These are phyloP conservation scores for Gryllus longicercus DNA, from an alignment of 2,888 invertebrate genomes.

Conservation along the genomic window DNA sequence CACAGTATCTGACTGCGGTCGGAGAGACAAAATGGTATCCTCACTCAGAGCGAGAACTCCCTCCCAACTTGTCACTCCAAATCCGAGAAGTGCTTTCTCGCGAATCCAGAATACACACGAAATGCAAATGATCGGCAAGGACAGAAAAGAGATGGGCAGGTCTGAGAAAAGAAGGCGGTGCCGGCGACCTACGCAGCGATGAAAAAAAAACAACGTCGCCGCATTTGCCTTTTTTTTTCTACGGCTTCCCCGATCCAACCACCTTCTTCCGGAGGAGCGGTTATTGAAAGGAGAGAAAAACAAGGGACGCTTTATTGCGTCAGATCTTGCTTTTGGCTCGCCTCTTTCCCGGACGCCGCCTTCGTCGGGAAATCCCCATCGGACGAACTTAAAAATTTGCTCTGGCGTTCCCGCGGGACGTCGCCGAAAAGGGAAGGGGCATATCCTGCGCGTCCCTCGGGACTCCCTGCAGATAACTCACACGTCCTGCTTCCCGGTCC, in stretches of 20 bases:
- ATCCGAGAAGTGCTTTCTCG: constrained; percentile 2
- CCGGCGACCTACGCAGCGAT: background rate
- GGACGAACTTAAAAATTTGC: constrained; percentile 1
- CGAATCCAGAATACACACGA: constrained; percentile 8
- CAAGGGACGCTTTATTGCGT: background rate
- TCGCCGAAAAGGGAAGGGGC: background rate
- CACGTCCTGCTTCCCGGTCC: background rate
- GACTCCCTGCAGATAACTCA: background rate
- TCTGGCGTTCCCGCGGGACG: background rate
- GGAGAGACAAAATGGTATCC: background rate
- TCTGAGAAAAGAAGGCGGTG: background rate
- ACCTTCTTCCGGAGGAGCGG: background rate
- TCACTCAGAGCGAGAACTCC: background rate
- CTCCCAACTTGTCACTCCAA: background rate
- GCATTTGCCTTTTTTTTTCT: background rate
- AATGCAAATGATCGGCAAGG: background rate
- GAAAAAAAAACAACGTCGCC: background rate
- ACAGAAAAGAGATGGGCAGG: background rate
- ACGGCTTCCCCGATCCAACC: background rate
- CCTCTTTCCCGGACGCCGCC: background rate
- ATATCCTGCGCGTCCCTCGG: background rate
- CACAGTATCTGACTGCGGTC: background rate
- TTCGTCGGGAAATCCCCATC: background rate
- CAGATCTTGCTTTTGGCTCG: background rate
- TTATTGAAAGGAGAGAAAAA: constrained; percentile 3